Evolutionary conservation across 2,888 invertebrate species (phyloP), one percentile per base, ranked within the genome.

Genomic region (Lasioglossum lativentre): DNA sequence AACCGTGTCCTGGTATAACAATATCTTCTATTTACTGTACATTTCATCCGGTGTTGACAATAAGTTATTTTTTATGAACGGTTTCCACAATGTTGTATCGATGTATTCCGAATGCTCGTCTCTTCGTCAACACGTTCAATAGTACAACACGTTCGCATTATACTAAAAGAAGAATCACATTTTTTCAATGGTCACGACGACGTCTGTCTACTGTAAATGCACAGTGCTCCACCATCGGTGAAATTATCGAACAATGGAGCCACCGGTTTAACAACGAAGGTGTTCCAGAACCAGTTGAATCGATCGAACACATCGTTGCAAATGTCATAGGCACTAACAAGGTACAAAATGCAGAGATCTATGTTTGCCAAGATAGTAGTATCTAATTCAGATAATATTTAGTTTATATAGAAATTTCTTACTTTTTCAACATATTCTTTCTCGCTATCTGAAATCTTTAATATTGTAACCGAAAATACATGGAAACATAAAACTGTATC

Each of bases 291-390:
- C 95, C 96, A 8, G 94, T 95, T 3, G 95, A 96, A 90, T 96
- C 96, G 81, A 95, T 96, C 71, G 96, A 96, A 88, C 95, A 96
- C 89, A 96, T 97, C 86, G 93, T 96, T 75, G 96, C 96, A 23
- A 96, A 96, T 93, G 95, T 96, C 72, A 92, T 96, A 59, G 95
- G 95, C 70, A 95, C 94, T 16, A 95, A 95, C 90, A 96, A 96
- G 94, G 97, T 97, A 95, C 63, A 34, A 27, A 19, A 68, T 68
- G 45, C 74, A 27, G 27, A 47, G 52, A 34, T 73, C 56, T 77
- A 16, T 45, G 30, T 40, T 68, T 10, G 16, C 16, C 66, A 38
- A 23, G 23, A 38, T 68, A 12, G 10, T 4, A 12, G 10, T 68
- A 66, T 38, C 23, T 23, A 66, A 38, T 34, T 8, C 6, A 66